Percentiles rank a stretch among this genome's conserved stretches.
Conservation (phyloP, 2,797 vertebrate genomes). For the Muscicapa striata region DNA sequence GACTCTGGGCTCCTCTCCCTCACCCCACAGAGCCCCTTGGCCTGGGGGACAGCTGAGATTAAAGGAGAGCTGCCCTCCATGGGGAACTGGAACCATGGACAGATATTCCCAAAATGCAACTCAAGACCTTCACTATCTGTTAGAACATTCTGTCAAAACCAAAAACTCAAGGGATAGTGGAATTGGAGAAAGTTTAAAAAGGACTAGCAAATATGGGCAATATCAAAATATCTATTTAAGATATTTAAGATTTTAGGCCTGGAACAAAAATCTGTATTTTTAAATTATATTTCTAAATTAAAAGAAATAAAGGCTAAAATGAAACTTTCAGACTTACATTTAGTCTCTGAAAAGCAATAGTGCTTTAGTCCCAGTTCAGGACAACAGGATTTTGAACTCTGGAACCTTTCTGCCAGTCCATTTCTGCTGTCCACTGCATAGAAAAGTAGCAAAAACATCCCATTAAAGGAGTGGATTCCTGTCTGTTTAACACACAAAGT, state of each 20-base stretch:
- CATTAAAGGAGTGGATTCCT: neutral
- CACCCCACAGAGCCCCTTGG: neutral
- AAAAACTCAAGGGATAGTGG: neutral
- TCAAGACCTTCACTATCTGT: rapidly evolving
- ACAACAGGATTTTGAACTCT: neutral
- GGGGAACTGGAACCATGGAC: rapidly evolving
- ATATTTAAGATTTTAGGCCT: neutral
- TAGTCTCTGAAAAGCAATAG: neutral
- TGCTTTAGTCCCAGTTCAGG: neutral
- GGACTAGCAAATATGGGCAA: neutral
- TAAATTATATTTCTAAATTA: neutral
- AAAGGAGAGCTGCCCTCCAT: rapidly evolving
- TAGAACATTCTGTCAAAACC: neutral
- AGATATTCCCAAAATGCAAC: neutral
- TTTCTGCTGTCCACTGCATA: neutral
- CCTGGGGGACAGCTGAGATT: neutral
- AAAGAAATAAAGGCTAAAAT: neutral
- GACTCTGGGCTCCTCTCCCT: neutral
- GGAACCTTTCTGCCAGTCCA: neutral
- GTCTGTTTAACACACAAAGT: conserved; percentile 64
- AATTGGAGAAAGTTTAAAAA: neutral
- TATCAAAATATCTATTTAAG: neutral
- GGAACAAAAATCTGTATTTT: neutral
- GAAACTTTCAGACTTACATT: neutral
- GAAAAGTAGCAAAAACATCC: neutral